Conservation (phyloP, 2,888 invertebrate genomes). For the Venustoraphidia nigricollis region DNA sequence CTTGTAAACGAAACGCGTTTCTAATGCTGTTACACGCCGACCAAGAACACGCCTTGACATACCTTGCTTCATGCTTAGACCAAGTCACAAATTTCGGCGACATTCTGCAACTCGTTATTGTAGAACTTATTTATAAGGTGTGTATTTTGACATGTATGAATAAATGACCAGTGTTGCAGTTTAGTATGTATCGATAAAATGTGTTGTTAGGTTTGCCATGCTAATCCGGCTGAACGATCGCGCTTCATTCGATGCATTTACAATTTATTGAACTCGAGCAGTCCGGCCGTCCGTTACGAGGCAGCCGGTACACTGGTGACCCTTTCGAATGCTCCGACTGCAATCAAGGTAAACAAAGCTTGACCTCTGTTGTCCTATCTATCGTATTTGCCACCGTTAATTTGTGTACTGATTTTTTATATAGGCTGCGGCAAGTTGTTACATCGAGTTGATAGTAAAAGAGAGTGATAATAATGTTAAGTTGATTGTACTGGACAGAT, state of each 20-base stretch:
- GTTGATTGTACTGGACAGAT: constrained; percentile 87
- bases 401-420: constrained; percentile 5
- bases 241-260: constrained; percentile 98
- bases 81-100: constrained; percentile 92
- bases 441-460: constrained; percentile 97
- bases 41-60: constrained; percentile 83
- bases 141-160: constrained; percentile 1
- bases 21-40: constrained; percentile 97
- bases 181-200: background rate
- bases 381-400: background rate
- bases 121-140: constrained; percentile 97
- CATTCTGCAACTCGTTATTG: constrained; percentile 94
- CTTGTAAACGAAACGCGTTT: constrained; percentile 97
- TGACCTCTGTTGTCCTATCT: too few species aligned
- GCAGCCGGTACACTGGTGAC: constrained; percentile 97
- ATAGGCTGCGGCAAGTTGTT: constrained; percentile 88
- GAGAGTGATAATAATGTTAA: constrained; percentile 99
- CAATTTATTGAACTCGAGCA: constrained; percentile 86
- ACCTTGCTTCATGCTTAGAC: constrained; percentile 85
- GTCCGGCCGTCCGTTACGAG: constrained; percentile 95
- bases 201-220: constrained; percentile 68
- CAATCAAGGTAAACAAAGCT: constrained; percentile 55
- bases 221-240: constrained; percentile 88
- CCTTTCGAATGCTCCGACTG: constrained; percentile 92
- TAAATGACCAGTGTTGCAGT: background rate